Conservation (phyloP, 1,140 invertebrate species). For the Colletes gigas region DNA sequence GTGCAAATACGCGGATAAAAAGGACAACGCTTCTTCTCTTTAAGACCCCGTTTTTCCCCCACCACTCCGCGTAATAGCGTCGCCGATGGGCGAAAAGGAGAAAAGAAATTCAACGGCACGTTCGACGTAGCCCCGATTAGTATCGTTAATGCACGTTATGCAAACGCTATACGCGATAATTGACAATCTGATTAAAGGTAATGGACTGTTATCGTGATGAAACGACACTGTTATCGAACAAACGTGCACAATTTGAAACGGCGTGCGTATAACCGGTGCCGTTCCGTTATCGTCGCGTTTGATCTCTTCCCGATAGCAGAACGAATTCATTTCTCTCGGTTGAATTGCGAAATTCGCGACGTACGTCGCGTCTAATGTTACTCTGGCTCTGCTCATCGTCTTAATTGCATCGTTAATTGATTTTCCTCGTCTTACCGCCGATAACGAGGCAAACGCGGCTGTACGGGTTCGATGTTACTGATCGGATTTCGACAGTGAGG, state of each 20-base stretch:
- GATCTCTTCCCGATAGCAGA: constrained; percentile 16
- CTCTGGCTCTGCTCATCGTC: no score
- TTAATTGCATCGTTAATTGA: constrained; percentile 6
- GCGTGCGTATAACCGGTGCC: neutral
- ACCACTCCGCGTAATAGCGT: neutral
- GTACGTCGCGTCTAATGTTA: neutral
- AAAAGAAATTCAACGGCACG: no score
- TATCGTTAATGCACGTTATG: neutral
- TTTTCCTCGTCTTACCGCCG: neutral
- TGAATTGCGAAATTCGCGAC: constrained; percentile 5
- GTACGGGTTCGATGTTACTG: no score
- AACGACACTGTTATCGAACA: constrained; percentile 3
- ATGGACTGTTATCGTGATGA: neutral
- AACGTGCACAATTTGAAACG: neutral
- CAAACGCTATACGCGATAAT: neutral
- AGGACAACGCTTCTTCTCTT: no score
- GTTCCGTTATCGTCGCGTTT: neutral
- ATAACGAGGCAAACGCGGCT: neutral
- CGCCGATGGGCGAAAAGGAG: neutral
- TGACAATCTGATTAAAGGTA: neutral
- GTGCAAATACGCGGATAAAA: neutral
- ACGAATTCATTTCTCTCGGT: neutral
- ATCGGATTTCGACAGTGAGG: no score
- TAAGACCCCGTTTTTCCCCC: no score
- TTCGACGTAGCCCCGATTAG: neutral